Evolutionary conservation across 2,113 vertebrate genomes (phyloP), one percentile per base, ranked within the genome.

Genomic region (Maylandia zebra): DNA sequence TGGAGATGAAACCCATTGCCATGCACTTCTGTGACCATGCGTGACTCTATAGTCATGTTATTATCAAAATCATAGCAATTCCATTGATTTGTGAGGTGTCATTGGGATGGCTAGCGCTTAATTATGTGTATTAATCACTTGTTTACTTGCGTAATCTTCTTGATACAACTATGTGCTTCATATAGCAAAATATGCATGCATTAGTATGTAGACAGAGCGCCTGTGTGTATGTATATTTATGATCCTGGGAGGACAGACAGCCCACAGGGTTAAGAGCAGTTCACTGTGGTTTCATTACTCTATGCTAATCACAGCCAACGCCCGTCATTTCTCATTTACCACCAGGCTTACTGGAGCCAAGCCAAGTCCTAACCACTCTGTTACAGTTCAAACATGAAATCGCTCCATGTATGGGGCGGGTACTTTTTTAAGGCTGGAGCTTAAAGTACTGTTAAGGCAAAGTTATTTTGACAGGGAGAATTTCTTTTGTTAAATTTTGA

Each of bases 251-350:
- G 86, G 56, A 81, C 34, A 83, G 83, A 82, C 74, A 64, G 85
- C 59, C 45, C 82, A 86, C 57, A 59, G 90, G 74, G 61, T 57
- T 83, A 52, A 69, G 48, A 74, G 82, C 27, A 30, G 83, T 85
- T 91, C 48, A 82, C 78, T 27, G 64, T 52, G 59, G 52, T 82
- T 90, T 91, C 84, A 83, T 90, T 84, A 89, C 89, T 84, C 83
- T 90, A 81, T 92, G 89, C 89, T 91, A 94, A 95, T 93, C 88
- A 84, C 66, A 87, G 91, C 83, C 86, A 91, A 76, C 82, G 56
- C 66, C 83, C 81, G 11, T 91, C 89, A 87, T 82, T 91, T 83
- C 85, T 69, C 84, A 57, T 92, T 90, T 87, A 86, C 86, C 79
- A 56, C 45, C 36, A 5, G 66, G 78, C 50, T 48, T 27, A 43